Evolutionary conservation across 2,113 vertebrate species (phyloP).

Genomic region (Archocentrus centrarchus): DNA sequence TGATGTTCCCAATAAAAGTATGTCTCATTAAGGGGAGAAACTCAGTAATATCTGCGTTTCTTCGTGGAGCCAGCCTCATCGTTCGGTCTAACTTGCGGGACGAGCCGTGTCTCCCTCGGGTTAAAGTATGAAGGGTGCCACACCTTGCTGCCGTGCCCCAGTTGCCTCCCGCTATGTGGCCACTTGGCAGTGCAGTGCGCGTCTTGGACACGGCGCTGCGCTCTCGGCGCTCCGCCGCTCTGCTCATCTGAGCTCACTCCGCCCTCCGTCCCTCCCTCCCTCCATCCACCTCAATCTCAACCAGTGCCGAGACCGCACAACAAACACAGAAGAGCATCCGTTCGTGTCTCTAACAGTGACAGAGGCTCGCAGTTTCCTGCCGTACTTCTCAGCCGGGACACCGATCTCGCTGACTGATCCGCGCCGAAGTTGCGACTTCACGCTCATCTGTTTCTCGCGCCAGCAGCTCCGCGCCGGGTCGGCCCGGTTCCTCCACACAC

Average conservation of each 20-base stretch:
- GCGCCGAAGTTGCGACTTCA: slow-evolving; percentile 33
- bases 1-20: neutral
- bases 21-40: neutral
- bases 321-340: slow-evolving; percentile 8
- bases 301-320: neutral
- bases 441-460: neutral
- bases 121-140: neutral
- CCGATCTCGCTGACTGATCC: neutral
- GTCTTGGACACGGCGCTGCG: slow-evolving; percentile 72
- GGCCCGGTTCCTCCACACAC: neutral
- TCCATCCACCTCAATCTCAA: slow-evolving; percentile 27
- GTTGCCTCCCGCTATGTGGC: neutral
- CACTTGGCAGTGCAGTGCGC: slow-evolving; percentile 67
- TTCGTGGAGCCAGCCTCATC: neutral
- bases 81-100: neutral
- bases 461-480: slow-evolving; percentile 10
- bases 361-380: slow-evolving; percentile 12
- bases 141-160: slow-evolving; percentile 47
- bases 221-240: slow-evolving; percentile 63
- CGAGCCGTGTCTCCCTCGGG: neutral
- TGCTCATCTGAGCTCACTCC: slow-evolving; percentile 24
- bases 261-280: slow-evolving; percentile 24
- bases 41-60: neutral
- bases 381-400: slow-evolving; percentile 8
- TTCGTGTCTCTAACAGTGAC: slow-evolving; percentile 2